Evolutionary conservation across 2,113 vertebrate species (phyloP).

Genomic region (Pomatorhinus ruficollis): DNA sequence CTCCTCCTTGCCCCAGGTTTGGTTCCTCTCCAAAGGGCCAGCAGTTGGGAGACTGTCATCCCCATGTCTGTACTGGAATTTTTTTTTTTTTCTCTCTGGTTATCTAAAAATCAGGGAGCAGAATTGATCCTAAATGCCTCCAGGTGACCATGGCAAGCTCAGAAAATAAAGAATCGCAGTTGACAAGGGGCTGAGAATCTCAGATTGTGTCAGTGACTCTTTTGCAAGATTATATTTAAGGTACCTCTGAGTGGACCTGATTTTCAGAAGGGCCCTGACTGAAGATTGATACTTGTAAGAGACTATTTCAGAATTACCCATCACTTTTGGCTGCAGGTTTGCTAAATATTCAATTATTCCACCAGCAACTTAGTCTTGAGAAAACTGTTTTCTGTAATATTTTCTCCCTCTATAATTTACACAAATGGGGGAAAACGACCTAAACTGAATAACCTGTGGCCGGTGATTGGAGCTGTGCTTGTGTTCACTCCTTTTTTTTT

Average conservation of each 20-base stretch:
- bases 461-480: accelerated
- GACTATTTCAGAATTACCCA: not conserved
- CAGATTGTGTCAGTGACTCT: not conserved
- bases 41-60: not conserved
- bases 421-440: accelerated
- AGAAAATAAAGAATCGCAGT: not conserved
- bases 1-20: accelerated
- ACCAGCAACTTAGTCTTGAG: not conserved
- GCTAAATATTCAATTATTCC: not conserved
- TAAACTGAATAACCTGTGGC: not conserved
- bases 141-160: not conserved
- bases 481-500: not conserved
- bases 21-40: not conserved
- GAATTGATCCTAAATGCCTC: not conserved
- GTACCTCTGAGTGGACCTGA: accelerated
- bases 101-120: not conserved
- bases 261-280: not conserved
- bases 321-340: not conserved
- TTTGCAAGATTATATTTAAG: not conserved
- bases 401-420: not conserved
- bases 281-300: not conserved
- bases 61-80: not conserved
- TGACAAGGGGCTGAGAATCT: not conserved
- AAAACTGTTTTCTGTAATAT: not conserved
- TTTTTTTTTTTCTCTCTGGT: not conserved